Evolutionary conservation across 2,113 vertebrate genomes (phyloP), one percentile per base, ranked within the genome.

Genomic region (Loxodonta africana): DNA sequence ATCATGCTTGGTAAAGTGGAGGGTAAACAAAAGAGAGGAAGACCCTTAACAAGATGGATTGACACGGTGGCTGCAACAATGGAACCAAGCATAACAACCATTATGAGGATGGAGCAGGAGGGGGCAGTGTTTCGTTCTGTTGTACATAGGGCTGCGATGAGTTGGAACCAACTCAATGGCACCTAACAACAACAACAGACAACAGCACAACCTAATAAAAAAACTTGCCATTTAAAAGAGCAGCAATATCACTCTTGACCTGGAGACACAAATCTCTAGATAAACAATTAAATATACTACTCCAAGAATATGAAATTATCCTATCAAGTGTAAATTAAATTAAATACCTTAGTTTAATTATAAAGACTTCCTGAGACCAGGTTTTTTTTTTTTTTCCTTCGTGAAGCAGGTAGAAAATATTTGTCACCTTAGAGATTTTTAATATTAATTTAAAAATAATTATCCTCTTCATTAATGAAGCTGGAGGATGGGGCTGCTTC

Each of bases 261-360:
- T 67, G 8, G 95, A 91, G 88, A 78, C 30, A 91, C 41, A 92
- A 83, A 86, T 8, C 91, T 33, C 80, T 86, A 71, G 65, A 80
- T 82, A 81, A 86, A 91, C 78, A 84, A 62, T 62, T 96, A 77
- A 87, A n/a, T 60, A 77, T 57, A 41, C 23, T 60, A 57, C 8
- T 11, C 86, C 30, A 88, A 11, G 63, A 93, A 87, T 41, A 60
- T 46, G 48, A 85, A 80, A 83, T 63, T 46, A 77, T 90, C 71
- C 41, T 82, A 60, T 60, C 15, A 48, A 71, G 21, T n/a, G 0
- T 71, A 91, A 92, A 85, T 73, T 28, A n/a, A 78, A 89, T 92
- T 89, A n/a, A 48, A 37, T 15, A 6, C 26, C 46, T 46, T 46
- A 46, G 74, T 51, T 46, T 78, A 78, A 6, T 78, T 2, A 18